These are phyloP conservation scores for Amiota communis DNA, from an alignment of 2,888 invertebrate species.

Conservation along the genomic window DNA sequence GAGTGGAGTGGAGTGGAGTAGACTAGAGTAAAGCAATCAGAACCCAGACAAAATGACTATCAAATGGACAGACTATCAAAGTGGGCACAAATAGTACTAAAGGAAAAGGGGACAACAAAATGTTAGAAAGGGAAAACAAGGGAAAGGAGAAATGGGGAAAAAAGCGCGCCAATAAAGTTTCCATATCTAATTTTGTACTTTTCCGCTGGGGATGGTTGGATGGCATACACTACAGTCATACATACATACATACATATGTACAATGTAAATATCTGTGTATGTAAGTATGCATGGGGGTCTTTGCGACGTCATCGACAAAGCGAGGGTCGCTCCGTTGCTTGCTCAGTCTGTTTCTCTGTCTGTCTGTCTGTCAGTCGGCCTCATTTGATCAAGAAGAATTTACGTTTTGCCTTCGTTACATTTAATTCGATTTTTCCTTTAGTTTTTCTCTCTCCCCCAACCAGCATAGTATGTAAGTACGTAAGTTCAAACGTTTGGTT, in stretches of 20 bases:
- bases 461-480: no score
- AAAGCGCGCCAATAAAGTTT: slow-evolving; percentile 51
- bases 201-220: slow-evolving; percentile 32
- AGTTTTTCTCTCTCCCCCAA: background rate
- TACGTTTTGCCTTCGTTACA: background rate
- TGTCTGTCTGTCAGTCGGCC: background rate
- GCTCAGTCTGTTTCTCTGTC: background rate
- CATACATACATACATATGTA: no score
- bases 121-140: background rate
- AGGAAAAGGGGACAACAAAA: slow-evolving; percentile 5
- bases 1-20: no score
- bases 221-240: no score
- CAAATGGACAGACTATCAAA: background rate
- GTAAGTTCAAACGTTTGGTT: no score
- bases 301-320: slow-evolving; percentile 15
- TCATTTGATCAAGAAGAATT: slow-evolving; percentile 7
- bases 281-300: background rate
- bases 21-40: background rate
- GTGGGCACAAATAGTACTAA: background rate
- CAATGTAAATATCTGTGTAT: no score
- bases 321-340: background rate
- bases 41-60: background rate
- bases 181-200: slow-evolving; percentile 50
- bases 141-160: slow-evolving; percentile 41
- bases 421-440: slow-evolving; percentile 19